Conservation (phyloP, 2,797 vertebrate genomes). For the Crocidura indochinensis region DNA sequence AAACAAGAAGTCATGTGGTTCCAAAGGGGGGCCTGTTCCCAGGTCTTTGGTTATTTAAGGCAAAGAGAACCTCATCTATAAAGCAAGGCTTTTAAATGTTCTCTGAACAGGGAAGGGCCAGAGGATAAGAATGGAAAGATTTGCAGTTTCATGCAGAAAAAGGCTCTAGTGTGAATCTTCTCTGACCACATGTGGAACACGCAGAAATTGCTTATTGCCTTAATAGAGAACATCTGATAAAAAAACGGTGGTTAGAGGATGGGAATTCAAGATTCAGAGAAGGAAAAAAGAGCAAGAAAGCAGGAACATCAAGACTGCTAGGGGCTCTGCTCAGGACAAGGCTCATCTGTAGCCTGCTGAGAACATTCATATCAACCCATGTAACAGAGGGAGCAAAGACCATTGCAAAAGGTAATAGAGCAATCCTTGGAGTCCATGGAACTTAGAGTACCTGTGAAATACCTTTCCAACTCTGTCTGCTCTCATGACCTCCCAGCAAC, state of each 20-base stretch:
- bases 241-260: neutral
- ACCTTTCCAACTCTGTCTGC: no score
- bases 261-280: neutral
- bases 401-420: neutral
- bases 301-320: neutral
- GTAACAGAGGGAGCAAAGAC: neutral
- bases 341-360: no score
- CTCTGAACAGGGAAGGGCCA: neutral
- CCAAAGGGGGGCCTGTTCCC: neutral
- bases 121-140: neutral
- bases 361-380: no score
- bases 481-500: neutral
- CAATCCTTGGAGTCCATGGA: neutral
- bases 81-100: neutral
- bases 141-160: constrained; percentile 5
- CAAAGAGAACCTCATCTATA: neutral
- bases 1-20: neutral
- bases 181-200: neutral
- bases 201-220: neutral
- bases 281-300: neutral
- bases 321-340: neutral
- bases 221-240: neutral
- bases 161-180: neutral
- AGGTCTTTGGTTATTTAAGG: neutral
- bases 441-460: neutral